Evolutionary conservation across 2,113 vertebrate species (phyloP).

Genomic region (Machaerirhynchus nigripectus): DNA sequence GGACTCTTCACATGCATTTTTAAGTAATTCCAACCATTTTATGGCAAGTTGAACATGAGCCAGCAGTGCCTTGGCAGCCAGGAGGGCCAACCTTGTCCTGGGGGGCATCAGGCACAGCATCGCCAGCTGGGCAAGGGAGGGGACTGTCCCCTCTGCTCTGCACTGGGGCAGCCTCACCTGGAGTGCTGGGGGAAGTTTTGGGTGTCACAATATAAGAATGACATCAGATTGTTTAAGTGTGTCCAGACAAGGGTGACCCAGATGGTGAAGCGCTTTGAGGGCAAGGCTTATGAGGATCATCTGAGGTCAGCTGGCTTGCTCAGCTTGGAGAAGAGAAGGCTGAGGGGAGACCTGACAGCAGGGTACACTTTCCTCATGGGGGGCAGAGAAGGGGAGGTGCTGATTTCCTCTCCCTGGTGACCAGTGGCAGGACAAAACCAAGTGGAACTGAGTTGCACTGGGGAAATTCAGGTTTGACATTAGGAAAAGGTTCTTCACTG

Average conservation of each 20-base stretch:
- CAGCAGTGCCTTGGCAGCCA: neutral
- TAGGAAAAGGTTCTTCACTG: neutral
- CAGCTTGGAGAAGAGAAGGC: neutral
- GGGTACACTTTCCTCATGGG: accelerated
- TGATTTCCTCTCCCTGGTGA: neutral
- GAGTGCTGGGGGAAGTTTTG: accelerated
- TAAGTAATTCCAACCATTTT: neutral
- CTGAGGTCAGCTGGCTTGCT: neutral
- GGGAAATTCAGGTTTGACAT: neutral
- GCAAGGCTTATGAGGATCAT: neutral
- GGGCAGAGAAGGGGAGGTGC: accelerated
- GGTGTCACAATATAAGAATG: accelerated
- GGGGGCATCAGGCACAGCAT: neutral
- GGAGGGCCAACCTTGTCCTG: accelerated
- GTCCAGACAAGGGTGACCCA: neutral
- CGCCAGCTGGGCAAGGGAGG: accelerated
- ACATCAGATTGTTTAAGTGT: neutral
- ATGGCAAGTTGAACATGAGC: neutral
- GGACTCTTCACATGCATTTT: neutral
- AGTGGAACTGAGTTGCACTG: neutral
- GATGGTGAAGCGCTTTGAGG: neutral
- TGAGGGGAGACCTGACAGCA: neutral
- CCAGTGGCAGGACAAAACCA: accelerated
- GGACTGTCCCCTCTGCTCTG: neutral
- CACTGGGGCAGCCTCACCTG: accelerated